Conservation (phyloP, 2,797 vertebrate genomes). For the Kryptopterus vitreolus region DNA sequence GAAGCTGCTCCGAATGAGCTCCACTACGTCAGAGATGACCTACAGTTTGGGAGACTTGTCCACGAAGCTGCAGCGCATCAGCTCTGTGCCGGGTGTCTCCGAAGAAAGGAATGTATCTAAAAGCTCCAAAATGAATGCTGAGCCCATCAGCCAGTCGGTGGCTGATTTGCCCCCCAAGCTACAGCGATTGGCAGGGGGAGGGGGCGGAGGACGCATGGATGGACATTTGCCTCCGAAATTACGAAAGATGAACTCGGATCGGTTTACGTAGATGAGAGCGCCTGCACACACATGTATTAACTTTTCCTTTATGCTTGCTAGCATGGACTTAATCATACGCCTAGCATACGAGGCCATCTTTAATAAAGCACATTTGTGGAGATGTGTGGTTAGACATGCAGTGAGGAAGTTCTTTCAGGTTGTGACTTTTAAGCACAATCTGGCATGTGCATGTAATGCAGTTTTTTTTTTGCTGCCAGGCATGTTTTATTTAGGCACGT, state of each 20-base stretch:
- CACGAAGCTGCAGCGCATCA: slow-evolving; percentile 98
- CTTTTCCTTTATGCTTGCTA: slow-evolving; percentile 45
- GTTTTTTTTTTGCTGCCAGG: slow-evolving; percentile 82
- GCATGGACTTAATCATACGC: slow-evolving; percentile 66
- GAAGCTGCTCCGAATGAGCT: slow-evolving; percentile 97
- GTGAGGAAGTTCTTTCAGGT: slow-evolving; percentile 72
- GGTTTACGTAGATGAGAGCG: slow-evolving; percentile 86
- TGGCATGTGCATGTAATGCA: slow-evolving; percentile 95
- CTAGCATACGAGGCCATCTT: slow-evolving; percentile 69
- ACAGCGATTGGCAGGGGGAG: slow-evolving; percentile 88
- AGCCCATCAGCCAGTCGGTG: slow-evolving; percentile 96
- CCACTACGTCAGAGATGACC: slow-evolving; percentile 97
- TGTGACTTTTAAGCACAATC: slow-evolving; percentile 79
- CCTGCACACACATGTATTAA: slow-evolving; percentile 13
- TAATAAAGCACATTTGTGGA: slow-evolving; percentile 71
- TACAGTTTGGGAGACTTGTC: slow-evolving; percentile 96
- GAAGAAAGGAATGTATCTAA: slow-evolving; percentile 91
- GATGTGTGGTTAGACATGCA: slow-evolving; percentile 74
- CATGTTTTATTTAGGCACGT: slow-evolving; percentile 85
- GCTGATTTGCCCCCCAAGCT: slow-evolving; percentile 97
- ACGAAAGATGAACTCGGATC: slow-evolving; percentile 98
- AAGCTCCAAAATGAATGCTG: slow-evolving; percentile 84
- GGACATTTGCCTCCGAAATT: slow-evolving; percentile 95
- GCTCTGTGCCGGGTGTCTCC: slow-evolving; percentile 94
- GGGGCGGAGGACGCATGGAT: slow-evolving; percentile 86